Conservation (phyloP, 2,113 vertebrate species). For the Sapayoa aenigma region DNA sequence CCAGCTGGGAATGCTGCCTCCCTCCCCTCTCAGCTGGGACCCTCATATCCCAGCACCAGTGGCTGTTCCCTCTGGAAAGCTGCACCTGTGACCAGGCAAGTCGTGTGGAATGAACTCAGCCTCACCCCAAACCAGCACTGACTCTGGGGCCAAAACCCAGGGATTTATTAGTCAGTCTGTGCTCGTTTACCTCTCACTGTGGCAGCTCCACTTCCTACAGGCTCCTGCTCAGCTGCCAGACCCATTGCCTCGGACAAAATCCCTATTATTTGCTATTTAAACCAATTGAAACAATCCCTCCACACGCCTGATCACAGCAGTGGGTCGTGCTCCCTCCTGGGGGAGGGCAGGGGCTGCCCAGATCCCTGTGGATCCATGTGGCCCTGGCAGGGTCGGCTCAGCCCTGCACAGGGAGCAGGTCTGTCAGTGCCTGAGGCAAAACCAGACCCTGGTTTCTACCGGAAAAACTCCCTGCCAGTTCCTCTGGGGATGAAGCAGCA, state of each 20-base stretch:
- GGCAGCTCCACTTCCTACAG: neutral
- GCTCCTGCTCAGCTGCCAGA: neutral
- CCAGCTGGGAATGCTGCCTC: neutral
- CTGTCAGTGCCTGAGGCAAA: neutral
- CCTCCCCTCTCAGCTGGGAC: neutral
- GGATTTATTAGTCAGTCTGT: neutral
- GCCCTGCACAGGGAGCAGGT: neutral
- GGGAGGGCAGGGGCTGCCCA: accelerated
- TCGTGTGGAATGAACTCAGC: accelerated
- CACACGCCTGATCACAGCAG: neutral
- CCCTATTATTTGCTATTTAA: neutral
- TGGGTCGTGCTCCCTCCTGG: neutral
- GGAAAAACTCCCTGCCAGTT: neutral
- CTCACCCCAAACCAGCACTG: neutral
- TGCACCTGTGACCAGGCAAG: neutral
- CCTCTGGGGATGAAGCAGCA: neutral
- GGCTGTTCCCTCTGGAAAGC: neutral
- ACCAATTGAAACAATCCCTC: neutral
- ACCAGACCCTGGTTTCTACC: neutral
- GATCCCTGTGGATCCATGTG: neutral
- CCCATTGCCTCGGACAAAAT: neutral
- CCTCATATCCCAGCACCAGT: neutral
- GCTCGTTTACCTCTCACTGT: neutral
- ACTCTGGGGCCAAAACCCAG: neutral
- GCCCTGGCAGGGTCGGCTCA: neutral